Evolutionary conservation across 2,888 invertebrate species (phyloP), one percentile per base, ranked within the genome.

Genomic region (Drosophila recens): DNA sequence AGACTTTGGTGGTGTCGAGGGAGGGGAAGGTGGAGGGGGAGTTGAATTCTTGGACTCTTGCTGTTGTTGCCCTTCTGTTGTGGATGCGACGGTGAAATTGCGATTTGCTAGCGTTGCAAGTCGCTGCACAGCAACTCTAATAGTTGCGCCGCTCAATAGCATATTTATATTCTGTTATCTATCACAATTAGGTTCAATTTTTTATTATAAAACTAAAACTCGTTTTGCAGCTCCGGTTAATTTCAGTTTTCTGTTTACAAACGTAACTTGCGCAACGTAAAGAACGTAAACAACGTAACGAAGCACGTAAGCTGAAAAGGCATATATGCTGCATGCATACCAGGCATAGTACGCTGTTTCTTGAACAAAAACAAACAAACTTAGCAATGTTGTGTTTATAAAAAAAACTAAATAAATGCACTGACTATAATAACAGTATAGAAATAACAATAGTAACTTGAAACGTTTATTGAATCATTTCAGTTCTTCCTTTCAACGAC

Each of bases 241-340:
- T 51, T n/a, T 40, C 33, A 3, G n/a, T 49, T 34, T 42, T 53
- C 17, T 62, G 67, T 77, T 61, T 72, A 67, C 57, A 66, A 63
- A 46, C 61, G 56, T 43, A 61, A 56, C 51, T 42, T 46, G 30
- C 46, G 20, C 17, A 53, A 54, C 72, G 64, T 72, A 58, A 57
- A 15, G 15, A 23, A 34, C n/a, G n/a, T 11, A 13, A n/a, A 20
- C 30, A 48, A 30, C 52, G 61, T n/a, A 53, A 62, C 11, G 34
- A 9, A 17, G 20, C 11, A 45, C 57, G 40, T 45, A 45, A 62
- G 20, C 10, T 4, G 8, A 11, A 46, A 9, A 53, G 36, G 45
- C 3, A 6, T 13, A 57, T 58, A 74, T 36, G 68, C 45, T 53
- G 72, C 1, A 42, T 53, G 72, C 1, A 42, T 17, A 54, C 15